phyloP scores from a whole-genome alignment of 2,113 vertebrate genomes.

The Cromileptes altivelis region DNA sequence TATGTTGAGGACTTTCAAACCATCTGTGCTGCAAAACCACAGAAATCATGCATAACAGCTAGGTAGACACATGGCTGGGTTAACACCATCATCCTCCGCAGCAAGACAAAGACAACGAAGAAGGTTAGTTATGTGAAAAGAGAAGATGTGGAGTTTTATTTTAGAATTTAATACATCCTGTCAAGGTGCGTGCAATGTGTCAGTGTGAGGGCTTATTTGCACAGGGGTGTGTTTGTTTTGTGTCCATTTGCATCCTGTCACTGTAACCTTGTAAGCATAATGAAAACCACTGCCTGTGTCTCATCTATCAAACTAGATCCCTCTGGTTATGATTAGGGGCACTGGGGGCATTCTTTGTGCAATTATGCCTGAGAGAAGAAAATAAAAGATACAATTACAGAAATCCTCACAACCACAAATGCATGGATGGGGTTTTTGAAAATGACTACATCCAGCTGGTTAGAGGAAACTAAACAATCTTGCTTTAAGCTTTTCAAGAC shows the following conservation, averaged over 20 bases:
- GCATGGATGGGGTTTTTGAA: constrained; percentile 5
- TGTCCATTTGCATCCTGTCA: constrained; percentile 27
- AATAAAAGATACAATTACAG: constrained; percentile 15
- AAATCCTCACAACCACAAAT: constrained; percentile 16
- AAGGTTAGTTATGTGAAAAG: background rate
- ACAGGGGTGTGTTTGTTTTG: constrained; percentile 11
- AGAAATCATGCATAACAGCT: constrained; percentile 16
- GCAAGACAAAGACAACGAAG: constrained; percentile 1
- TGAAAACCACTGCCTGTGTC: constrained; percentile 51
- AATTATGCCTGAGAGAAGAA: constrained; percentile 8
- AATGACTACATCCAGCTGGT: constrained; percentile 29
- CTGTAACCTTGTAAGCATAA: constrained; percentile 63
- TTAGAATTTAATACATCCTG: constrained; percentile 22
- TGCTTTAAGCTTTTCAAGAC: constrained; percentile 19
- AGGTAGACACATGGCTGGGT: background rate
- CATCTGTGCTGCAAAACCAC: constrained; percentile 30
- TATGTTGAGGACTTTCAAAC: constrained; percentile 9
- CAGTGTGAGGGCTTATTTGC: constrained; percentile 18
- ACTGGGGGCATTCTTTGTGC: background rate
- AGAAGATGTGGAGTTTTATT: constrained; percentile 21
- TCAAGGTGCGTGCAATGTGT: constrained; percentile 16
- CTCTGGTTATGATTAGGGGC: constrained; percentile 46
- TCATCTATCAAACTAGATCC: constrained; percentile 46
- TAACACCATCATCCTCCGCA: background rate
- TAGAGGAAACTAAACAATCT: constrained; percentile 3